Evolutionary conservation across 2,797 vertebrate genomes (phyloP), one percentile per base, ranked within the genome.

Genomic region (Podargus strigoides): DNA sequence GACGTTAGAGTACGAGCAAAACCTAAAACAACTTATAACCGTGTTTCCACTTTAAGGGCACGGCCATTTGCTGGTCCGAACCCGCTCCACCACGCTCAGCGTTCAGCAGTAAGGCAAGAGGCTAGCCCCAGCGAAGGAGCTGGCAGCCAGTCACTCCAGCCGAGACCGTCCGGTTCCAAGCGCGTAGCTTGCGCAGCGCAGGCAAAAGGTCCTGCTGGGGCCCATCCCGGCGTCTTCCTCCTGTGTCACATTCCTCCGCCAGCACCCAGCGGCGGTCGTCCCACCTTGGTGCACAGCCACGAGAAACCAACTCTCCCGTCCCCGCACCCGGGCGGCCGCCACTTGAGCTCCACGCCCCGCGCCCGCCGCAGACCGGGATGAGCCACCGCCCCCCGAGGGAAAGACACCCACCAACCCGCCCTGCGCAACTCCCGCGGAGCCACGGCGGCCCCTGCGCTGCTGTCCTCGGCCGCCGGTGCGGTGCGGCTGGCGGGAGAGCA

Each of bases 1-100:
- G 6, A 26, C 9, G 12, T 34, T 3, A 22, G 12, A 44, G 26
- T 14, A 67, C 1, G 2, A 20, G 15, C 12, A 50, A n/a, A 72
- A 19, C 20, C 14, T 19, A 41, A 10, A 3, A 10, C 2, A 27
- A 18, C 1, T 7, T 7, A 32, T 3, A 36, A 12, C 22, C 2
- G 1, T 3, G 6, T 9, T 60, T 49, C 49, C 37, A 22, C 28
- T 26, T 14, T 2, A 10, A n/a, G 4, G n/a, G 14, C 39, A 62
- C 4, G 13, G 39, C 7, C 37, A 4, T 28, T 46, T 42, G 26
- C 52, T 1, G 32, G 9, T 39, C 36, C 9, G 5, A 92, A 34
- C n/a, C 34, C 10, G 32, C 19, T 21, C 14, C n/a, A 16, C 22
- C 23, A 18, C 1, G 4, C 47, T 7, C 8, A 2, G 34, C 26